phyloP scores from a whole-genome alignment of 2,113 vertebrate species.

The Lepus timidus region DNA sequence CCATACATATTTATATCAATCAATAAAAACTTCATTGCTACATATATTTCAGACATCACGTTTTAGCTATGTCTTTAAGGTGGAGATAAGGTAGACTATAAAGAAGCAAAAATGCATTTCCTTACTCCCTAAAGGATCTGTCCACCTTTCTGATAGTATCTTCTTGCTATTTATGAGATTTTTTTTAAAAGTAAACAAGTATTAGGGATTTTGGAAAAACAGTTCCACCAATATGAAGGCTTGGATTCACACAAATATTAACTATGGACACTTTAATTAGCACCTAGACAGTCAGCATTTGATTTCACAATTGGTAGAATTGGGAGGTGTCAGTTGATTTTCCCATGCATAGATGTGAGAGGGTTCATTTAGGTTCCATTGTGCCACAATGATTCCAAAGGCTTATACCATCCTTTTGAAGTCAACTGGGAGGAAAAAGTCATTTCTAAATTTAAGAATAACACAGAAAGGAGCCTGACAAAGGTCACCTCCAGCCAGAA shows the following conservation, averaged over 20 bases:
- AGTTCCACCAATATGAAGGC: not conserved
- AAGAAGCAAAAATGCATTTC: slow-evolving; percentile 54
- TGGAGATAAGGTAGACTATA: slow-evolving; percentile 68
- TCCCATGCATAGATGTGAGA: not conserved
- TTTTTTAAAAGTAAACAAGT: slow-evolving; percentile 36
- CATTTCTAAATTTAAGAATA: slow-evolving; percentile 63
- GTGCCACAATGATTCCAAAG: not conserved
- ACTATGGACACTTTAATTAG: slow-evolving; percentile 24
- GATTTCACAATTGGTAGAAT: not conserved
- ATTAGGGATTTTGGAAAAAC: slow-evolving; percentile 33
- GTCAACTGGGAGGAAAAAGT: not conserved
- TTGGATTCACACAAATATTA: not conserved
- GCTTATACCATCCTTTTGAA: slow-evolving; percentile 20
- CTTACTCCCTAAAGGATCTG: slow-evolving; percentile 35
- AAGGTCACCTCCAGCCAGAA: slow-evolving; percentile 63
- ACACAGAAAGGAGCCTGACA: slow-evolving; percentile 27
- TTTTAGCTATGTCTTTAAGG: slow-evolving; percentile 64
- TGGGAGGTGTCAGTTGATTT: slow-evolving; percentile 26
- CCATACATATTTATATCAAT: slow-evolving; percentile 75
- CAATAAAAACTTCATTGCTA: slow-evolving; percentile 80
- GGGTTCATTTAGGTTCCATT: not conserved
- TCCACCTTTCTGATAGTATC: slow-evolving; percentile 7
- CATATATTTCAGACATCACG: slow-evolving; percentile 63
- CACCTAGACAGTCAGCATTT: slow-evolving; percentile 24
- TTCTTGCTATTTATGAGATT: slow-evolving; percentile 56